A percentile compares a stretch with the other conserved stretches of the same genome.
Conservation (phyloP, 2,888 invertebrate species). For the Phengaris alcon region DNA sequence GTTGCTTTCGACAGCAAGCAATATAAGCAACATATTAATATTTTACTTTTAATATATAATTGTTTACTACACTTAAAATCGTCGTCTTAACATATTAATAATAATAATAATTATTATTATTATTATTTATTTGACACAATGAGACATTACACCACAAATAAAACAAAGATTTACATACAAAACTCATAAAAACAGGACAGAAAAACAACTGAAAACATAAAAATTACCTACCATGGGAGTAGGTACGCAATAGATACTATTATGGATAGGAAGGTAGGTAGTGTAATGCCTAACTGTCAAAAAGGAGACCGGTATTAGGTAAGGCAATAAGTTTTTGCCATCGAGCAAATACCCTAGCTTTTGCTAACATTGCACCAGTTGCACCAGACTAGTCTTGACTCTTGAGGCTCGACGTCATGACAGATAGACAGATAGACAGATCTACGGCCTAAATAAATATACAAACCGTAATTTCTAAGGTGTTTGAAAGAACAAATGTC, state of each 20-base stretch:
- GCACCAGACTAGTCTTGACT: neutral
- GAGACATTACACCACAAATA: no score
- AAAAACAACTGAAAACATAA: no score
- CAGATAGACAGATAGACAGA: neutral
- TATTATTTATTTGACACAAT: no score
- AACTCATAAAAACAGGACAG: no score
- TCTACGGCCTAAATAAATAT: conserved; percentile 19
- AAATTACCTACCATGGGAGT: no score
- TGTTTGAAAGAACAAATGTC: conserved; percentile 29
- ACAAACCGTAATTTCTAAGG: conserved; percentile 15
- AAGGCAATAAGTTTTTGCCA: neutral
- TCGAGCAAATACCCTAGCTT: neutral
- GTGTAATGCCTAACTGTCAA: no score
- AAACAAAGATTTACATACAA: no score
- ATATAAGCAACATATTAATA: neutral
- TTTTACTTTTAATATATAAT: neutral
- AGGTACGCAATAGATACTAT: no score
- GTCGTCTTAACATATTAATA: neutral
- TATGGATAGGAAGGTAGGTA: no score
- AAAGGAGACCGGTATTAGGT: no score
- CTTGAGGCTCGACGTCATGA: conserved; percentile 11
- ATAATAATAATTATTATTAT: no score
- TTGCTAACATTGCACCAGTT: conserved; percentile 9
- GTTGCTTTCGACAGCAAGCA: neutral
- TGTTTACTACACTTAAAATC: neutral